phyloP scores from a whole-genome alignment of 2,113 vertebrate species.

The Petromus typicus region DNA sequence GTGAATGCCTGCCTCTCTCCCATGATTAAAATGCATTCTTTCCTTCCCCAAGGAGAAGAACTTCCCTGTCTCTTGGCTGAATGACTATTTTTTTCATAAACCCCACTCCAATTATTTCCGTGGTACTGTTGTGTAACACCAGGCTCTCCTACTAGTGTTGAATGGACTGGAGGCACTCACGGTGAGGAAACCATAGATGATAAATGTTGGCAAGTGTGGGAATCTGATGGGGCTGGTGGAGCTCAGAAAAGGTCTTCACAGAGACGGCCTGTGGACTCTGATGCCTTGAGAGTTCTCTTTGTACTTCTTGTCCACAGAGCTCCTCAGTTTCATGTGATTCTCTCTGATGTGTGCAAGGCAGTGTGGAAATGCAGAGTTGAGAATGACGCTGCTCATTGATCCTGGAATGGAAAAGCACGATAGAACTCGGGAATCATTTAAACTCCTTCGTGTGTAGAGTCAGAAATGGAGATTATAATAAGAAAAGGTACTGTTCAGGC shows the following conservation, averaged over 20 bases:
- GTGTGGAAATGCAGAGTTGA: not conserved
- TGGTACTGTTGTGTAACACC: slow-evolving; percentile 42
- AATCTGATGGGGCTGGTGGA: not conserved
- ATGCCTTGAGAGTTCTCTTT: not conserved
- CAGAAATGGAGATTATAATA: not conserved
- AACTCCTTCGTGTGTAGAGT: not conserved
- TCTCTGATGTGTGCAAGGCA: not conserved
- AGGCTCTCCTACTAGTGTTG: not conserved
- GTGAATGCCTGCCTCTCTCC: slow-evolving; percentile 14
- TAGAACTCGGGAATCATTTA: not conserved
- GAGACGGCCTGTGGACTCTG: not conserved
- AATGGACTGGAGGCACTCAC: not conserved
- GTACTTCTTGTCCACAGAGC: not conserved
- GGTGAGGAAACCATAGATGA: slow-evolving; percentile 9
- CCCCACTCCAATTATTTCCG: slow-evolving; percentile 44
- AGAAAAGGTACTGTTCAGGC: not conserved
- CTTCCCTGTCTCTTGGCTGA: slow-evolving; percentile 52
- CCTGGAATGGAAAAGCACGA: not conserved
- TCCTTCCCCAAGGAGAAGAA: slow-evolving; percentile 52
- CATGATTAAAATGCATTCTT: slow-evolving; percentile 28
- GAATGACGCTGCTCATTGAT: not conserved
- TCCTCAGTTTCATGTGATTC: not conserved
- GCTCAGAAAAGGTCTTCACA: not conserved
- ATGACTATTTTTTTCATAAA: slow-evolving; percentile 46
- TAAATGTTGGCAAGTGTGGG: slow-evolving; percentile 16